Conservation (phyloP, 2,113 vertebrate genomes). For the Sorex fumeus region DNA sequence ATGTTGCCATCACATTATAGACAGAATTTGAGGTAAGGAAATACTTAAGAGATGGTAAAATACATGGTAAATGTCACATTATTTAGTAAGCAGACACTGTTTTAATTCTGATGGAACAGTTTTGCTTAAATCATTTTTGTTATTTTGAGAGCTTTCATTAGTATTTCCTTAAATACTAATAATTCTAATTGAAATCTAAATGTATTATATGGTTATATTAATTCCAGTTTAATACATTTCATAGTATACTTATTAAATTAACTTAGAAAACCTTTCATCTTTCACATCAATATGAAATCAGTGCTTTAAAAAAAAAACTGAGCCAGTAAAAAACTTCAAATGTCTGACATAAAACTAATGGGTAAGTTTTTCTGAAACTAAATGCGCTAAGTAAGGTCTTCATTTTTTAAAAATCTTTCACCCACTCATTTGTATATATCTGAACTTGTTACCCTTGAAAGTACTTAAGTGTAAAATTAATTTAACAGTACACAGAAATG, state of each 20-base stretch:
- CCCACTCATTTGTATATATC: neutral
- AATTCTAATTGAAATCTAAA: neutral
- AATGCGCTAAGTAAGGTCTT: neutral
- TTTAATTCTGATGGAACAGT: neutral
- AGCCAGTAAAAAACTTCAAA: neutral
- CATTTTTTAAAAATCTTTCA: neutral
- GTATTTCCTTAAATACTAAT: neutral
- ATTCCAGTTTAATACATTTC: neutral
- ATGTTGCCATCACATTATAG: neutral
- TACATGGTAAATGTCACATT: neutral
- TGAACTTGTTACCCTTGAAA: neutral
- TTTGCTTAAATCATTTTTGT: fast-evolving
- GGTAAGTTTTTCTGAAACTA: neutral
- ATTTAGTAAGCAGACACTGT: neutral
- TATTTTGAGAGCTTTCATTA: neutral
- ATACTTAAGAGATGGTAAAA: neutral
- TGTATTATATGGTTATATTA: neutral
- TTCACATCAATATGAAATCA: neutral
- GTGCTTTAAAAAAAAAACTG: neutral
- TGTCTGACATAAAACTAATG: neutral
- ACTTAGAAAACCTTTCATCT: conserved; percentile 8
- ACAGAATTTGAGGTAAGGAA: neutral
- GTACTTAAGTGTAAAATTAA: neutral
- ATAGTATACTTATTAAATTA: neutral
- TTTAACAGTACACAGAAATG: neutral